A percentile compares a stretch with the other conserved stretches of the same genome.
These are phyloP conservation scores for Xerus inauris DNA, from an alignment of 2,113 vertebrate species.

Conservation along the genomic window DNA sequence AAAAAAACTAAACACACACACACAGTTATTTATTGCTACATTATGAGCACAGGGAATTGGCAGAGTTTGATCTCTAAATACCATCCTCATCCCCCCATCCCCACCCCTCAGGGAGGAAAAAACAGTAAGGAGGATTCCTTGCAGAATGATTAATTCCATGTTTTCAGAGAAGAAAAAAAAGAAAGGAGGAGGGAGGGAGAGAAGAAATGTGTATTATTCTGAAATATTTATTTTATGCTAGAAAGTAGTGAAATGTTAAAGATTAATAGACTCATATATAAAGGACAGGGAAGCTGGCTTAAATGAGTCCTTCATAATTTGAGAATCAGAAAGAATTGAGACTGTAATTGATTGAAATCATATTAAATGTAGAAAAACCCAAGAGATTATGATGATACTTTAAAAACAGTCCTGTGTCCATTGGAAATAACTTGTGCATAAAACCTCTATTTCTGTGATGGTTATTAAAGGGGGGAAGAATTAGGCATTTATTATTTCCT, in stretches of 20 bases:
- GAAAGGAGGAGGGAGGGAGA: no score
- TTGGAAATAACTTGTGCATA: background rate
- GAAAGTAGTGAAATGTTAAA: background rate
- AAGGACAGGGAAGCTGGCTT: background rate
- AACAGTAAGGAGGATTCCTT: background rate
- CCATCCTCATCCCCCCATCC: background rate
- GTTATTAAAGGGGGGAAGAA: background rate
- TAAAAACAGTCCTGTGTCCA: background rate
- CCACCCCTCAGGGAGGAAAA: background rate
- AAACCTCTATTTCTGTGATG: background rate
- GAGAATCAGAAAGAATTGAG: conserved; percentile 13
- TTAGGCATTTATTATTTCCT: background rate
- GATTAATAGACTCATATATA: background rate
- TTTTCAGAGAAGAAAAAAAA: background rate
- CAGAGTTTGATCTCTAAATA: background rate
- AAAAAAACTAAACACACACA: no score
- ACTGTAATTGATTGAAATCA: background rate
- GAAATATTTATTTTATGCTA: background rate
- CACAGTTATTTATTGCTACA: background rate
- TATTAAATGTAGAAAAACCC: background rate
- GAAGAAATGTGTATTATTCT: background rate
- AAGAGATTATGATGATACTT: background rate
- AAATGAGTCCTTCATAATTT: background rate
- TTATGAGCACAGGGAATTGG: background rate
- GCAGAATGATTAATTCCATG: background rate